phyloP scores from a whole-genome alignment of 2,797 vertebrate genomes.

The Odontamblyopus rebecca region DNA sequence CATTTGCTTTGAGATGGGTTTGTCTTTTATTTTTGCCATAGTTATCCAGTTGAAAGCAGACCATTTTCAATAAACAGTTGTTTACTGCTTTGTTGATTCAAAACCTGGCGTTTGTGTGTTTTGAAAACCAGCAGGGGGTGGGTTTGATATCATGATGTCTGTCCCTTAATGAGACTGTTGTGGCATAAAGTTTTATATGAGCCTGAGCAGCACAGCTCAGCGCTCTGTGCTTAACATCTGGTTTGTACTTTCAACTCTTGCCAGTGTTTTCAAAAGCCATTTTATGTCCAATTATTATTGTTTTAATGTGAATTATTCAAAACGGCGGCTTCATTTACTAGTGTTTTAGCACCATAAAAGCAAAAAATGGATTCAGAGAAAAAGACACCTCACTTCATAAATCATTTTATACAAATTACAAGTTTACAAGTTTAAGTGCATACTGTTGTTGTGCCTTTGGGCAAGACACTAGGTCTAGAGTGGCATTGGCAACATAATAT shows the following conservation, averaged over 20 bases:
- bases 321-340: neutral
- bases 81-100: conserved; percentile 1
- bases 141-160: conserved; percentile 62
- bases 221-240: conserved; percentile 70
- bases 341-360: too few species aligned
- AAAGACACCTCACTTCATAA: too few species aligned
- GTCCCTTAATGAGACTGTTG: conserved; percentile 70
- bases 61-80: neutral
- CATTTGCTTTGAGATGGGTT: neutral
- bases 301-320: neutral
- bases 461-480: neutral
- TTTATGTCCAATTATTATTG: conserved; percentile 7
- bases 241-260: conserved; percentile 56
- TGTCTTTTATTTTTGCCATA: neutral
- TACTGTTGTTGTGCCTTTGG: neutral
- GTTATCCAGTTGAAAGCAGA: neutral
- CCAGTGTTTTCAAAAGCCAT: conserved; percentile 47
- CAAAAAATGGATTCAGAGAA: too few species aligned
- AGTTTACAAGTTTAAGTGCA: too few species aligned
- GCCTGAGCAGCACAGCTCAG: conserved; percentile 59
- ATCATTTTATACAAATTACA: too few species aligned
- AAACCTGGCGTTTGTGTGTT: conserved; percentile 11
- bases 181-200: conserved; percentile 65
- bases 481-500: neutral
- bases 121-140: conserved; percentile 44